Conservation (phyloP, 2,888 invertebrate species). For the Lypha dubia region DNA sequence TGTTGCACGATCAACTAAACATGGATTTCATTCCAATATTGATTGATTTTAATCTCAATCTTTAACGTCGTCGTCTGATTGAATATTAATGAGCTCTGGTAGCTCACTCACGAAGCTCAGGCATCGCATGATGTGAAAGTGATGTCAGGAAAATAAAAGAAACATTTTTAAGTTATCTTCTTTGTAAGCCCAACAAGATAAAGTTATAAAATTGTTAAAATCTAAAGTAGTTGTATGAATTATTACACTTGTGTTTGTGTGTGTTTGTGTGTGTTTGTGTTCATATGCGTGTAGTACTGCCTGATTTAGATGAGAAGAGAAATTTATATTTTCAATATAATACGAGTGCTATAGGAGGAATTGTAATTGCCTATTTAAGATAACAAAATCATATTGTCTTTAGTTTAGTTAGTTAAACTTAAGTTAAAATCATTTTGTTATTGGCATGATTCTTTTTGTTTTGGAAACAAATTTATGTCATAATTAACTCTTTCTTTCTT, state of each 20-base stretch:
- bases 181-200: conserved; percentile 31
- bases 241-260: no score
- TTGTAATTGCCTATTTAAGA: conserved; percentile 56
- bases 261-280: no score
- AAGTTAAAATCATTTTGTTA: not conserved
- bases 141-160: conserved; percentile 8
- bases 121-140: conserved; percentile 57
- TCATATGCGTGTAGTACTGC: not conserved
- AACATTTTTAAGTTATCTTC: conserved; percentile 13
- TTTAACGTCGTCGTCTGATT: conserved; percentile 58
- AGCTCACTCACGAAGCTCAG: no score
- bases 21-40: conserved; percentile 55
- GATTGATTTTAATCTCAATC: conserved; percentile 65
- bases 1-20: not conserved
- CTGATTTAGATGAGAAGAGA: conserved; percentile 29
- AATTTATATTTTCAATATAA: conserved; percentile 28
- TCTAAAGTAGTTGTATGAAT: conserved; percentile 37
- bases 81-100: conserved; percentile 60
- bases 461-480: conserved; percentile 27
- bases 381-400: not conserved
- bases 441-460: not conserved
- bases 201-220: conserved; percentile 31
- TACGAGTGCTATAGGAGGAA: conserved; percentile 15
- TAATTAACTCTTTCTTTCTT: conserved; percentile 8
- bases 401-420: not conserved